Evolutionary conservation across 2,888 invertebrate species (phyloP), one percentile per base, ranked within the genome.

Genomic region (Tiliacea citrago): DNA sequence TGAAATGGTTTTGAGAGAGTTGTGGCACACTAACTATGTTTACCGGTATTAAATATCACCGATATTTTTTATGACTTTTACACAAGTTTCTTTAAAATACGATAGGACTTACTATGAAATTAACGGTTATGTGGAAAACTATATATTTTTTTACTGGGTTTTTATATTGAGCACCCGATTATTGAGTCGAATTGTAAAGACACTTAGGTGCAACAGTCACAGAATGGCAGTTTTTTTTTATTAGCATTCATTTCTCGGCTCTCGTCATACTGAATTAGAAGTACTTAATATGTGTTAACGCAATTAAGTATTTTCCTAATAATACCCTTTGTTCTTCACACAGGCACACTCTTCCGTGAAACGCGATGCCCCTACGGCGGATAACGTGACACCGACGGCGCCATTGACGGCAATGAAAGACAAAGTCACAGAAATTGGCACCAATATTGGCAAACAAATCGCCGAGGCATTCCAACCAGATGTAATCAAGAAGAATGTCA

Each of bases 301-400:
- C 29, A 29, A 6, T 21, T 16, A 16, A n/a, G 10, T 29, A n/a
- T n/a, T 29, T 21, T 68, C 24, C 16, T 21, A 68, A 21, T 45
- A 47, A n/a, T 39, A 16, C 39, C 21, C 2, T 16, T 66, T 68
- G 0, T 65, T 77, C 7, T 66, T 18, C 3, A 21, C 9, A 69
- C 68, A 81, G 81, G 47, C 47, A 21, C 93, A 95, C 39, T 94
- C 92, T 18, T 93, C 92, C 66, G 95, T 95, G 0, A 95, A 93
- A 80, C 95, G 96, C 16, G 95, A 95, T 9, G 90, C 93, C 0
- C 90, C 93, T 0, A 81, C 83, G 6, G 42, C 10, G 10, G 16
- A 5, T 9, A 49, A 61, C 0, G 0, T 24, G 1, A 1, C n/a
- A n/a, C n/a, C n/a, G n/a, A n/a, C 70, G 0, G 61, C 61, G 39